phyloP scores from a whole-genome alignment of 2,797 vertebrate species.

The Monodelphis domestica region DNA sequence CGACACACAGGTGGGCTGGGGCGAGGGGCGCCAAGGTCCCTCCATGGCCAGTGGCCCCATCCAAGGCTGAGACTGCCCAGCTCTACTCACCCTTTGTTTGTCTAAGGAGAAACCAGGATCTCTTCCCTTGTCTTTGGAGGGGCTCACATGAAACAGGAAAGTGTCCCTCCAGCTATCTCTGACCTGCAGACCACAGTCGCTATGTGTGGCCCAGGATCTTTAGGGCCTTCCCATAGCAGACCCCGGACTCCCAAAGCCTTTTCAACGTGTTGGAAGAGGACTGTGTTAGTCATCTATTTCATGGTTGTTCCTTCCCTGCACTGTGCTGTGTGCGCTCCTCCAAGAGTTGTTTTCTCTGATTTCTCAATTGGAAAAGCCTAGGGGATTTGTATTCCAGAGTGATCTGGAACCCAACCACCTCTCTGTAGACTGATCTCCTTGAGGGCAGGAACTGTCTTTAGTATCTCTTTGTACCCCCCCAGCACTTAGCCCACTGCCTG shows the following conservation, averaged over 20 bases:
- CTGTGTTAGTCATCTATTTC: background rate
- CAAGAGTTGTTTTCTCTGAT: background rate
- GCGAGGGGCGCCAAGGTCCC: fast-evolving
- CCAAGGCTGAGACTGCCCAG: background rate
- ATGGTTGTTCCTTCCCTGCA: background rate
- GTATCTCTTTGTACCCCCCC: background rate
- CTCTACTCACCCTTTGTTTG: background rate
- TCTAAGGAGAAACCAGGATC: fast-evolving
- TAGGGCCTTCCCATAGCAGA: background rate
- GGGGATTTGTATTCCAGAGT: background rate
- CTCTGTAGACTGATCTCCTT: background rate
- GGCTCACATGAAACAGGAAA: background rate
- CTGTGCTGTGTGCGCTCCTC: background rate
- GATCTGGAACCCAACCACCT: background rate
- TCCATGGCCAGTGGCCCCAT: background rate
- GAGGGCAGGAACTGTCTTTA: background rate
- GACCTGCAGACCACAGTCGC: background rate
- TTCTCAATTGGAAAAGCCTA: background rate
- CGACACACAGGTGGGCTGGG: too few relatives aligned
- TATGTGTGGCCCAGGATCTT: background rate
- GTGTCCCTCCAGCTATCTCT: background rate
- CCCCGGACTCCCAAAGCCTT: background rate
- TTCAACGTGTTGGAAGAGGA: background rate
- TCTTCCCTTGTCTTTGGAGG: background rate
- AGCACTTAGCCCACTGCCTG: too few relatives aligned